phyloP scores from a whole-genome alignment of 53 echinoderm and acorn worm species.

The Stichopus horrens region DNA sequence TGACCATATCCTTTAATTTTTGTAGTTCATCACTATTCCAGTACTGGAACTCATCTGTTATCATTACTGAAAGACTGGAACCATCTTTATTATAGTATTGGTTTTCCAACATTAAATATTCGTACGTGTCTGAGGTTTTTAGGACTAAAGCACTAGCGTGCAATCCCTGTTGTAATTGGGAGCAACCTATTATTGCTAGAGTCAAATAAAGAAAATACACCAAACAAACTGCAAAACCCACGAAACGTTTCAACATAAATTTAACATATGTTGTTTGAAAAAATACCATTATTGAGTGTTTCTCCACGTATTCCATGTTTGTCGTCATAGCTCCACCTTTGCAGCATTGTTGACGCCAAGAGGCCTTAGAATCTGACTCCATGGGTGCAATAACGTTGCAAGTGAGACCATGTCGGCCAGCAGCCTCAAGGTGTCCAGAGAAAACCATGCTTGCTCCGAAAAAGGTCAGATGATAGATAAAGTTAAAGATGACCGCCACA shows the following conservation, averaged over 20 bases:
- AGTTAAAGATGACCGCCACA: conserved; percentile 59
- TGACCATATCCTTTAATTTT: conserved; percentile 25
- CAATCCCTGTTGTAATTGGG: conserved; percentile 47
- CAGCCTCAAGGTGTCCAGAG: conserved; percentile 54
- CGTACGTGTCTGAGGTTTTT: conserved; percentile 49
- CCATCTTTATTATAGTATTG: conserved; percentile 54
- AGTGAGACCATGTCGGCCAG: conserved; percentile 23
- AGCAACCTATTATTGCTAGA: conserved; percentile 52
- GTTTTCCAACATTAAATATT: conserved; percentile 35
- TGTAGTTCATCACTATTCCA: conserved; percentile 44
- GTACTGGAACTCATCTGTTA: conserved; percentile 48
- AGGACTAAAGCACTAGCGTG: conserved; percentile 38
- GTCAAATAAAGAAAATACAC: conserved; percentile 51
- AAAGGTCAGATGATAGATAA: conserved; percentile 66
- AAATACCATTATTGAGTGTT: conserved; percentile 55
- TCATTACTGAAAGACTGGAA: conserved; percentile 55
- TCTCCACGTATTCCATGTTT: conserved; percentile 5
- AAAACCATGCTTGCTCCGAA: conserved; percentile 69
- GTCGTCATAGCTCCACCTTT: conserved; percentile 31
- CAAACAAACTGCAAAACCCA: conserved; percentile 38
- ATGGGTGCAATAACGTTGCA: conserved; percentile 24
- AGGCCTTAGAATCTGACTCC: conserved; percentile 8
- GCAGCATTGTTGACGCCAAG: conserved; percentile 26
- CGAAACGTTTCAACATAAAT: conserved; percentile 28
- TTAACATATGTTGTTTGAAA: conserved; percentile 55